Conservation (phyloP, 2,113 vertebrate species). For the Micronycteris hirsuta region DNA sequence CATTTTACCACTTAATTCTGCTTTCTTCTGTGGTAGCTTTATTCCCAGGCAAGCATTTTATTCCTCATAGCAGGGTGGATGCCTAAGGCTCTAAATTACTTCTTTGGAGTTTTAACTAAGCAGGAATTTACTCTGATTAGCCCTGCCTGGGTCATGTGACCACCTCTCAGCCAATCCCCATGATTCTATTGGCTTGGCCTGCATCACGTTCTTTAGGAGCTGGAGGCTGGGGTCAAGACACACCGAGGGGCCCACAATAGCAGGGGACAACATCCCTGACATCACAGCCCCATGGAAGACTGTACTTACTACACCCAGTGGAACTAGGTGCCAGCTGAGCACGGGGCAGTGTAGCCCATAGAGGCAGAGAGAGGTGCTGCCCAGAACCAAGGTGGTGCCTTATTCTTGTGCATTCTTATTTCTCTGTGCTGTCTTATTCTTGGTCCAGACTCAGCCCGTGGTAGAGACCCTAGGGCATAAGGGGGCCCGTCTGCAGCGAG, state of each 20-base stretch:
- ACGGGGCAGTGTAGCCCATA: background rate
- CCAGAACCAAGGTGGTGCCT: background rate
- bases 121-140: background rate
- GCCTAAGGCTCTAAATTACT: background rate
- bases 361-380: background rate
- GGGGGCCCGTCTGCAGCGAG: slow-evolving; percentile 81
- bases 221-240: background rate
- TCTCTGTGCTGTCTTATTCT: background rate
- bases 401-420: too few relatives aligned
- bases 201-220: background rate
- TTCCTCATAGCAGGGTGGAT: background rate
- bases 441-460: slow-evolving; percentile 90
- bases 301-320: background rate
- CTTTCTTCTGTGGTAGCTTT: background rate
- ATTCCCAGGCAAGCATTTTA: background rate
- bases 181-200: background rate
- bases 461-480: slow-evolving; percentile 86
- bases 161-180: background rate
- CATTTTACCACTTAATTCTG: background rate
- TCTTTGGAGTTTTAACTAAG: background rate
- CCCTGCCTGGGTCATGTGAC: background rate
- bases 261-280: background rate
- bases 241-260: background rate
- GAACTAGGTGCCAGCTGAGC: background rate
- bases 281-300: background rate